Base-by-base conservation (phyloP, 2,113 vertebrate genomes). In the Podocnemis expansa region DNA sequence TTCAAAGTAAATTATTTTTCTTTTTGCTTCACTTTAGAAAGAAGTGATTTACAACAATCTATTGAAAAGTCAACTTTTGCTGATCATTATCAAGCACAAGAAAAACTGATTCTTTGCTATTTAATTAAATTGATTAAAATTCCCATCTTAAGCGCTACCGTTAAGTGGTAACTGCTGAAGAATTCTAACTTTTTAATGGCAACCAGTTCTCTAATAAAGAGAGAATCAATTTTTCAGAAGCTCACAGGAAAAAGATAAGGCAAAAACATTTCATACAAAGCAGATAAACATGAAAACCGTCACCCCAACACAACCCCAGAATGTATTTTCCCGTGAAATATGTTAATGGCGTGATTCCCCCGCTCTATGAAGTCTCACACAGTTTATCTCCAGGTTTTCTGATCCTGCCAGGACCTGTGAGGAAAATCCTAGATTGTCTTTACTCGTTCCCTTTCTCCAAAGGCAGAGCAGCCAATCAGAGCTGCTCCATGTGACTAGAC, bases 61-160 rank as follows among this genome's bases (percentile, higher is more conserved):
- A n/a, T 43, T 58, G 82, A 80, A 60, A 86, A 55, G 41, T 55
- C 56, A 75, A 47, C 25, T 63, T 82, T 78, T 82, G 22, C 12
- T 85, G 93, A 2, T 3, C 34, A 38, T 13, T 29, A 41, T 41
- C 38, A 25, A 24, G 6, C 6, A 27, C 2, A 55, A 6, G 63
- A 38, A 45, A 63, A 27, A 24, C 1, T 3, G 21, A 82, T 24
- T 10, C 19, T 47, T 41, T 43, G 27, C 82, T 75, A 22, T 0
- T 1, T 41, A 88, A 51, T 4, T 8, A 0, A 0, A 27, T n/a
- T n/a, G n/a, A n/a, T n/a, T n/a, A n/a, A n/a, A n/a, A n/a, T 25
- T 67, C 49, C 73, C 3, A 51, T 43, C 45, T 24, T 22, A 4
- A 43, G 10, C 17, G 75, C 41, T 55, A 3, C 22, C 14, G 17